Percentiles rank a stretch among this genome's conserved stretches.
Conservation (phyloP, 2,888 invertebrate genomes). For the Margaritifera margaritifera region DNA sequence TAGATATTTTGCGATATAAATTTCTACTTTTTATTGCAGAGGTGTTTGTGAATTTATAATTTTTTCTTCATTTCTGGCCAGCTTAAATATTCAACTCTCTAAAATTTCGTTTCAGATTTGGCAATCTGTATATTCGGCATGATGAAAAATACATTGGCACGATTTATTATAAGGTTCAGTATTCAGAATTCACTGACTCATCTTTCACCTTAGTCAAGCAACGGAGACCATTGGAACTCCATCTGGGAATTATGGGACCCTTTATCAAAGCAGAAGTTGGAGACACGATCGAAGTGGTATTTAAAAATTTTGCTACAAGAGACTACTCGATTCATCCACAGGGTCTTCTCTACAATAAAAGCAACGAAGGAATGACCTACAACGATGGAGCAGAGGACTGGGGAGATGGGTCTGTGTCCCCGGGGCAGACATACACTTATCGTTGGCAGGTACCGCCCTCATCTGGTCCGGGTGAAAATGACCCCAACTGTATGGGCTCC, state of each 20-base stretch:
- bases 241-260: conserved; percentile 56
- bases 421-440: conserved; percentile 31
- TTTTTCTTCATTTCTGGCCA: too few relatives aligned
- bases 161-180: conserved; percentile 39
- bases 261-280: conserved; percentile 63
- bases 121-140: not conserved
- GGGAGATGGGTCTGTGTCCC: conserved; percentile 23
- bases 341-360: conserved; percentile 36
- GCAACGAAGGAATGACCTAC: conserved; percentile 40
- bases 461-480: conserved; percentile 45
- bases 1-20: too few relatives aligned
- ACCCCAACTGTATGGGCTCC: conserved; percentile 51
- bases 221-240: conserved; percentile 13
- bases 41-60: too few relatives aligned
- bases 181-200: conserved; percentile 35
- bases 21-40: too few relatives aligned
- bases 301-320: conserved; percentile 43
- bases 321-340: conserved; percentile 43
- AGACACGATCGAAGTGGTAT: conserved; percentile 49
- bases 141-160: conserved; percentile 33
- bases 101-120: too few relatives aligned
- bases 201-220: conserved; percentile 18
- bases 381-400: conserved; percentile 10
- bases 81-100: too few relatives aligned
- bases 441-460: conserved; percentile 50